Evolutionary conservation across 2,113 vertebrate genomes (phyloP), one percentile per base, ranked within the genome.

Genomic region (Tiliqua scincoides): DNA sequence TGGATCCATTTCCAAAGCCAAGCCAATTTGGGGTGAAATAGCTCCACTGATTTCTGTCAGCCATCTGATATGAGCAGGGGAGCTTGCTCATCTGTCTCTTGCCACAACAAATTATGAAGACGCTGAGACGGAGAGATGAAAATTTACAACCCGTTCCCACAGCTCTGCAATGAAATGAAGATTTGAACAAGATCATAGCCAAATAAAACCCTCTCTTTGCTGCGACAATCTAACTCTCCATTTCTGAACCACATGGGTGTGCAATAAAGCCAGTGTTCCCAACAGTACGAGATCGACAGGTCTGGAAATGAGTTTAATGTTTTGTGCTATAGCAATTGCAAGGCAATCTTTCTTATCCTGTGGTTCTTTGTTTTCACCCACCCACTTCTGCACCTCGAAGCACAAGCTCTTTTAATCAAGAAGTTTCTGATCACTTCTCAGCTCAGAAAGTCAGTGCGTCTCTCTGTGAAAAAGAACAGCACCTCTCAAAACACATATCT

Each of bases 341-440:
- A 85, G 40, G 30, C 23, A 82, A 90, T 85, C 23, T 82, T 88
- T 91, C 27, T 63, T 0, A 43, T 80, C 77, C 30, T 89, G 61
- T 82, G 32, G 0, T 9, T 88, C 35, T 78, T 6, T 86, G 73
- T 89, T 2, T 27, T 84, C 20, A 79, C 8, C 59, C 59, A 80
- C 21, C 71, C 37, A 43, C 74, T 61, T 27, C 14, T 74, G 20
- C 40, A 57, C 25, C 71, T 86, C 73, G 70, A 88, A 73, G 17
- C 20, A 79, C 11, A 30, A 88, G 67, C 15, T 9, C 85, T 85
- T 93, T 57, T 40, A 88, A 83, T 84, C 8, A 85, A 86, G 14
- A 0, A 63, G 21, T 35, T 89, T 86, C 59, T 80, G 57, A 85
- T 30, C 12, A 54, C 88, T 76, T 2, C 40, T 52, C 11, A 59